Evolutionary conservation across 2,113 vertebrate genomes (phyloP).

Genomic region (Lutjanus erythropterus): DNA sequence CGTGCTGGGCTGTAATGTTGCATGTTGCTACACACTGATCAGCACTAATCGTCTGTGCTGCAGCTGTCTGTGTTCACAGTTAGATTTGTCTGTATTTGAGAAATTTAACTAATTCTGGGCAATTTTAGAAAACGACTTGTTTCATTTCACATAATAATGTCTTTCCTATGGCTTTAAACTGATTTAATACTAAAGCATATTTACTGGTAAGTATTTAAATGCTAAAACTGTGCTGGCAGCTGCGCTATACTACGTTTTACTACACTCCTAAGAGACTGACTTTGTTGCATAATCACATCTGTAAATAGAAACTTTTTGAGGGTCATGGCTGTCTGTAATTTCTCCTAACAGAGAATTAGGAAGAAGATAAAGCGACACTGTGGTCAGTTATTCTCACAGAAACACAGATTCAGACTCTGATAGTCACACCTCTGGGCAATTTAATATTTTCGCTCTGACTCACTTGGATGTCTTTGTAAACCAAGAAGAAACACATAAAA

Average conservation of each 20-base stretch:
- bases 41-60: conserved; percentile 12
- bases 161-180: neutral
- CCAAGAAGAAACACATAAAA: neutral
- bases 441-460: neutral
- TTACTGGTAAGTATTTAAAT: neutral
- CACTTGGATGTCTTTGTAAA: conserved; percentile 16
- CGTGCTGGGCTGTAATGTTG: neutral
- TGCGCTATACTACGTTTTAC: neutral
- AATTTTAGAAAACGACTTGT: conserved; percentile 7
- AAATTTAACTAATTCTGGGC: neutral
- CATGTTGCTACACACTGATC: conserved; percentile 8
- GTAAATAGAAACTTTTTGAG: conserved; percentile 25
- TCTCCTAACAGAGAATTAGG: conserved; percentile 19
- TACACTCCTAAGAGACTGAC: neutral
- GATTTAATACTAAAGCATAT: neutral
- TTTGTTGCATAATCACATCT: conserved; percentile 22
- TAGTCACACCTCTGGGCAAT: conserved; percentile 11
- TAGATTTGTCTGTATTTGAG: neutral
- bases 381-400: neutral
- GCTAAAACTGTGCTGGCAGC: neutral
- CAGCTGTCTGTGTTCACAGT: neutral
- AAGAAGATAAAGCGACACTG: neutral
- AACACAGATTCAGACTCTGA: conserved; percentile 25
- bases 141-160: neutral
- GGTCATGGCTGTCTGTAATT: conserved; percentile 10